Evolutionary conservation across 2,113 vertebrate genomes (phyloP), one percentile per base, ranked within the genome.

Genomic region (Tympanuchus pallidicinctus): DNA sequence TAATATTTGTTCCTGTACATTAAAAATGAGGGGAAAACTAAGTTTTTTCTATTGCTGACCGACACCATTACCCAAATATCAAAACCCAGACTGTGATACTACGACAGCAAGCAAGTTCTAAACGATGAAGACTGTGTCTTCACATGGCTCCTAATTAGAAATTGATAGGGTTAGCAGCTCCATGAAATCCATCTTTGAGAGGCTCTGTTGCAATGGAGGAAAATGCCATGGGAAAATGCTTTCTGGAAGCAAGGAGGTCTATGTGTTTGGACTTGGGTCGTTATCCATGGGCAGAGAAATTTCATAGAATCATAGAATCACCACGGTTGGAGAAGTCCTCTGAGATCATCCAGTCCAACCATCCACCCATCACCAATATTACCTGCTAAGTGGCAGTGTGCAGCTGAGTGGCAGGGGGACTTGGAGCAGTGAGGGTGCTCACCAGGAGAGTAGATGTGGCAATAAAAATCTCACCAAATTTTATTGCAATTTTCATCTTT

Each of bases 31-130:
- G 79, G 14, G 67, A 82, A 78, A 86, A 61, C 5, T 7, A 81
- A 88, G 65, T 75, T 84, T 75, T 67, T 90, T 45, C 81, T 90
- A 42, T 81, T 93, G 86, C 74, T 96, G 86, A 60, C 36, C 71
- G 36, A 43, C 56, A 67, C 30, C 63, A 63, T 89, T 66, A 65
- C 70, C 38, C 10, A 0, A 93, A 42, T 81, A 79, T 25, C 81
- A 47, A 38, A 32, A 52, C 60, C 40, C 30, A 95, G 70, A 54
- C 71, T 54, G 28, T 66, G 72, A 78, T 88, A 82, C 79, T 73
- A 85, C 73, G 74, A 92, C 59, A 91, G 42, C 30, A 32, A 78
- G 43, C 5, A 28, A 87, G 40, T 19, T 65, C n/a, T 32, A 40
- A 70, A 34, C 57, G 69, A 89, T 69, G 79, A 80, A 71, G 32